Evolutionary conservation across 2,888 invertebrate species (phyloP).

Genomic region (Xanthia togata): DNA sequence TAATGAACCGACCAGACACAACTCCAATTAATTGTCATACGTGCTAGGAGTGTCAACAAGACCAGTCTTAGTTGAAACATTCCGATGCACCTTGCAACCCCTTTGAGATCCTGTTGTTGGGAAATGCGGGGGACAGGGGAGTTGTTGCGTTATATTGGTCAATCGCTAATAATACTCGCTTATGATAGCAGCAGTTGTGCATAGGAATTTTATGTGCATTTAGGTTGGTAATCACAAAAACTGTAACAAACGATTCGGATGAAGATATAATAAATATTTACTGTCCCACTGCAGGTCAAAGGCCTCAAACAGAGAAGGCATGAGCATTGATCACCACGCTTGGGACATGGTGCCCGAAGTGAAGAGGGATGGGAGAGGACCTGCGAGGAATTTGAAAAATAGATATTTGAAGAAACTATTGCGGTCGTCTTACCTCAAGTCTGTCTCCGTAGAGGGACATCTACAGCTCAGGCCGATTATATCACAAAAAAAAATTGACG

Average conservation of each 20-base stretch:
- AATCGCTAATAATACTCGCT: slow-evolving; percentile 62
- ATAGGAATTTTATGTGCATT: slow-evolving; percentile 56
- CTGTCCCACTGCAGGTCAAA: background rate
- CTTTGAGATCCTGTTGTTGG: slow-evolving; percentile 22
- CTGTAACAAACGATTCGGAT: background rate
- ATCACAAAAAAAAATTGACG: no score
- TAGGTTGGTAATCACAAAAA: slow-evolving; percentile 36
- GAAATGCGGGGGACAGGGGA: slow-evolving; percentile 24
- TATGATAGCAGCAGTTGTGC: slow-evolving; percentile 65
- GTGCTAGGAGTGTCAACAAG: slow-evolving; percentile 79
- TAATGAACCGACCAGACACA: slow-evolving; percentile 82
- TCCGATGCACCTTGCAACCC: slow-evolving; percentile 15
- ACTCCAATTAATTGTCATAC: slow-evolving; percentile 85
- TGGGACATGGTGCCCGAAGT: no score
- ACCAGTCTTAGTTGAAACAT: slow-evolving; percentile 73
- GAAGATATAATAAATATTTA: background rate
- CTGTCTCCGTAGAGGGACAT: no score
- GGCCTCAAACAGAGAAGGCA: background rate
- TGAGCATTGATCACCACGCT: background rate
- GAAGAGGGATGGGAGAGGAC: no score
- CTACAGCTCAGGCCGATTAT: no score
- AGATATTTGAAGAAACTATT: no score
- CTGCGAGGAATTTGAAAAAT: no score
- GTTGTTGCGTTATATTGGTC: slow-evolving; percentile 52
- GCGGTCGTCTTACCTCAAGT: no score